phyloP scores from a whole-genome alignment of 2,888 invertebrate genomes.

The Tipula unca region DNA sequence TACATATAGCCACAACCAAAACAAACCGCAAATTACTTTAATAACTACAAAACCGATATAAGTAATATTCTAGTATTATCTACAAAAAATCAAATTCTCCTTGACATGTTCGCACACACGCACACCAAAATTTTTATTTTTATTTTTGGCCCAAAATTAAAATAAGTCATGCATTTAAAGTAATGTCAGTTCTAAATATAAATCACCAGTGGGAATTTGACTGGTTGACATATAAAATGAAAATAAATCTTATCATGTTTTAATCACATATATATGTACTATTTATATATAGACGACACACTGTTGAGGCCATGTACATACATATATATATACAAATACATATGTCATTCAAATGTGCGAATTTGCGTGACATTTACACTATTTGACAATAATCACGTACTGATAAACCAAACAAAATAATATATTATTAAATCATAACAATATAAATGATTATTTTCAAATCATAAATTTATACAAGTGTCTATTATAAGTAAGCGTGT shows the following conservation, averaged over 20 bases:
- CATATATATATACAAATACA: no score
- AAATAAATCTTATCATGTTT: neutral
- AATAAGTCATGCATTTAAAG: no score
- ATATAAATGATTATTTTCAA: neutral
- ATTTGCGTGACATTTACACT: neutral
- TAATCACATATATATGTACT: neutral
- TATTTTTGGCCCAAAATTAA: no score
- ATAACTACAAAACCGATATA: neutral
- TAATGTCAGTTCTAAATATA: neutral
- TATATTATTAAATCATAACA: neutral
- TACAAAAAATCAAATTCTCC: neutral
- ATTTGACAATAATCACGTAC: neutral
- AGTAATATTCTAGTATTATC: neutral
- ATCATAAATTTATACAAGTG: neutral
- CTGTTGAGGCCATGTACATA: neutral
- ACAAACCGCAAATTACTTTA: neutral
- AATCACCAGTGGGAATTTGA: neutral
- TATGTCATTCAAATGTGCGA: neutral
- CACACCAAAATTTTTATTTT: no score
- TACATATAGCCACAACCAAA: no score
- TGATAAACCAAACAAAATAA: neutral
- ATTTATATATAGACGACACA: neutral
- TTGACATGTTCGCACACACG: neutral
- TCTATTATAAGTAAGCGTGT: neutral
- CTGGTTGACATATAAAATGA: neutral